These are phyloP conservation scores for Uropsilus gracilis DNA, from an alignment of 2,113 vertebrate genomes.

Conservation along the genomic window DNA sequence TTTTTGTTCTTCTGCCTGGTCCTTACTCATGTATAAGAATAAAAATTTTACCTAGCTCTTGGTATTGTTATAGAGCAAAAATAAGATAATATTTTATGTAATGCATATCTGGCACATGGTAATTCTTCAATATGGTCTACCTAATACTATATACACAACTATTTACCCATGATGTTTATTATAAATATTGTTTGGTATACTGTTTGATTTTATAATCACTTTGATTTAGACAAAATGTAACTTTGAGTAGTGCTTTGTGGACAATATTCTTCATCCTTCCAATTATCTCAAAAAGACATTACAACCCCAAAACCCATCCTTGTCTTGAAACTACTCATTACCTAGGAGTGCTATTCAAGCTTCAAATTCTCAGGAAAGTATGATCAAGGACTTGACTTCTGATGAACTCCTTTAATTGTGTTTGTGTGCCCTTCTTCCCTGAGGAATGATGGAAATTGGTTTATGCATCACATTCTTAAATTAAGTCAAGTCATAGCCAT, in stretches of 20 bases:
- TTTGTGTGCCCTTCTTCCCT: not conserved
- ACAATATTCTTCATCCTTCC: not conserved
- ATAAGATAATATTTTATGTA: not conserved
- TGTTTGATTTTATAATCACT: not conserved
- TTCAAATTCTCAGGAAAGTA: not conserved
- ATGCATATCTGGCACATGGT: not conserved
- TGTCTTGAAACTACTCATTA: not conserved
- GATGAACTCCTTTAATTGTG: not conserved
- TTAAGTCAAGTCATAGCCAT: not conserved
- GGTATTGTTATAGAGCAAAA: not conserved
- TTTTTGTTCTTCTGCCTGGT: not conserved
- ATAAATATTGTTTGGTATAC: not conserved
- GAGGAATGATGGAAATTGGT: not conserved
- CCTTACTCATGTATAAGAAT: not conserved
- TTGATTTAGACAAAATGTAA: not conserved
- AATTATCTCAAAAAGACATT: not conserved
- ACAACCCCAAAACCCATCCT: not conserved
- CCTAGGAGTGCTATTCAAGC: not conserved
- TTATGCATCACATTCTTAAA: not conserved
- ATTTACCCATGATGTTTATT: not conserved
- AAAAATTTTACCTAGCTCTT: not conserved
- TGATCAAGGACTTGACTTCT: not conserved
- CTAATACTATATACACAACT: not conserved
- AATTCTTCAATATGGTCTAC: not conserved
- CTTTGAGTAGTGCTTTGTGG: not conserved